Evolutionary conservation across 2,797 vertebrate species (phyloP).

Genomic region (Lagodon rhomboides): DNA sequence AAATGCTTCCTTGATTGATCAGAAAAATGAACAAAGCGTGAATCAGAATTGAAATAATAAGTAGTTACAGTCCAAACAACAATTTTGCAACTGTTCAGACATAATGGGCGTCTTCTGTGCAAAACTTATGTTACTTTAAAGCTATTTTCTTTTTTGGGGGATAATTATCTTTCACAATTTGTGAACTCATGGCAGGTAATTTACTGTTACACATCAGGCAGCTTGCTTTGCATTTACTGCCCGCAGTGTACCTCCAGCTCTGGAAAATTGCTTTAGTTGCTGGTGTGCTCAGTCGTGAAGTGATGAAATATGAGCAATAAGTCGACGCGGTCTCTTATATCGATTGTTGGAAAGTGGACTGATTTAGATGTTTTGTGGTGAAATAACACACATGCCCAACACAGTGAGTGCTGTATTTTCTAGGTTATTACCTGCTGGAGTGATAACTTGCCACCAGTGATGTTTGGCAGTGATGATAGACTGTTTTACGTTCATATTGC

Average conservation of each 20-base stretch:
- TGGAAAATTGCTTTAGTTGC: slow-evolving; percentile 57
- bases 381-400: neutral
- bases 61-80: no score
- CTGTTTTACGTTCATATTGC: slow-evolving; percentile 7
- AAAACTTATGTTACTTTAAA: neutral
- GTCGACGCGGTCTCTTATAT: slow-evolving; percentile 18
- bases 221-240: slow-evolving; percentile 32
- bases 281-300: slow-evolving; percentile 36
- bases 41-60: neutral
- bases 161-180: slow-evolving; percentile 39
- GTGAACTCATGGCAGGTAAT: slow-evolving; percentile 38
- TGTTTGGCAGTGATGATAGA: neutral
- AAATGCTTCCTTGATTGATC: neutral
- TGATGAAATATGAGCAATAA: slow-evolving; percentile 52
- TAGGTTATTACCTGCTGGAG: slow-evolving; percentile 4
- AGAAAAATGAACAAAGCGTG: neutral
- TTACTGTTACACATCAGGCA: slow-evolving; percentile 45
- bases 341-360: slow-evolving; percentile 34
- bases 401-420: neutral
- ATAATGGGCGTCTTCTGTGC: neutral
- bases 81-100: neutral
- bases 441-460: slow-evolving; percentile 15
- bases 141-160: slow-evolving; percentile 4
- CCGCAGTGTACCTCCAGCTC: slow-evolving; percentile 20
- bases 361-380: slow-evolving; percentile 14